These are phyloP conservation scores for Schizotus pectinicornis DNA, from an alignment of 2,888 invertebrate species.

Conservation along the genomic window DNA sequence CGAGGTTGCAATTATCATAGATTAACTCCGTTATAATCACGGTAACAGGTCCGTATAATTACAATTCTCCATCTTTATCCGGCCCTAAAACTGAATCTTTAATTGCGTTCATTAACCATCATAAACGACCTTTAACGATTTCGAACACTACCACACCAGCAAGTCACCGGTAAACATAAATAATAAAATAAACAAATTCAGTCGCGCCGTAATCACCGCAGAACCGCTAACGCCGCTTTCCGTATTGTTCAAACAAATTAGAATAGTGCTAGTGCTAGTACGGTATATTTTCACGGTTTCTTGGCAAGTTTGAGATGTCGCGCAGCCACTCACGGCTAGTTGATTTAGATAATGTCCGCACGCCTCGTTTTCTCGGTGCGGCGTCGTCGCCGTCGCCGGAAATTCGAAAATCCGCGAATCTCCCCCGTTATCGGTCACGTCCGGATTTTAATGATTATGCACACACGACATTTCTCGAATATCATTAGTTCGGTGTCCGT, in stretches of 20 bases:
- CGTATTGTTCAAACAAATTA: slow-evolving; percentile 6
- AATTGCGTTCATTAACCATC: slow-evolving; percentile 13
- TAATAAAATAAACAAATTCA: too few species aligned
- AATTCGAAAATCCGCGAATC: slow-evolving; percentile 17
- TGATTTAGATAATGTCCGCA: background rate
- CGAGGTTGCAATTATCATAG: too few species aligned
- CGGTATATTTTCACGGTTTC: slow-evolving; percentile 10
- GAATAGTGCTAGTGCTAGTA: slow-evolving; percentile 5
- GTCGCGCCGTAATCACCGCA: background rate
- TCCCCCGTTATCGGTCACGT: slow-evolving; percentile 11
- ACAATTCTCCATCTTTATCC: background rate
- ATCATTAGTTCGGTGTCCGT: slow-evolving; percentile 32
- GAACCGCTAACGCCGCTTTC: background rate
- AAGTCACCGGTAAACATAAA: slow-evolving; percentile 1
- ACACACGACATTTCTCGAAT: slow-evolving; percentile 8
- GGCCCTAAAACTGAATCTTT: slow-evolving; percentile 24
- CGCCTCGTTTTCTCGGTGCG: background rate
- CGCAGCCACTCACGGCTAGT: too few species aligned
- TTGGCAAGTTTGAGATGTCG: background rate
- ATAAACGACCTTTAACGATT: slow-evolving; percentile 24
- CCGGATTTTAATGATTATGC: slow-evolving; percentile 27
- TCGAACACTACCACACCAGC: slow-evolving; percentile 19
- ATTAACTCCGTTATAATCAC: too few species aligned
- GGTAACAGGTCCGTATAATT: too few species aligned
- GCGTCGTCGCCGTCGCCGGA: background rate